phyloP scores from a whole-genome alignment of 2,797 vertebrate genomes.

The Pseudopleuronectes americanus region DNA sequence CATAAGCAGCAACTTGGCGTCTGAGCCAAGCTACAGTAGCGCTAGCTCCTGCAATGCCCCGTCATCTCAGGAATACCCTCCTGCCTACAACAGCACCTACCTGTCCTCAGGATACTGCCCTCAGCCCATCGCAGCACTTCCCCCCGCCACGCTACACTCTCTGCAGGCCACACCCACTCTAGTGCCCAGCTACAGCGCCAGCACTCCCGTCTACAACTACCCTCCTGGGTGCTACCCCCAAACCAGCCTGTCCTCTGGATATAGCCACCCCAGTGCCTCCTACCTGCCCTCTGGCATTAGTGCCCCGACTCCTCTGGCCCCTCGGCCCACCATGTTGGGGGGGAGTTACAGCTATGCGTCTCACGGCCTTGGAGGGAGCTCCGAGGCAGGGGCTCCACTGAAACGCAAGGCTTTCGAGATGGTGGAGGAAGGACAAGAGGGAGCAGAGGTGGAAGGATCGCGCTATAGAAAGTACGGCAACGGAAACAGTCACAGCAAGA shows the following conservation, averaged over 20 bases:
- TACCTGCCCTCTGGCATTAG: conserved; percentile 89
- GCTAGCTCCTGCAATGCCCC: conserved; percentile 70
- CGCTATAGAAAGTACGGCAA: conserved; percentile 91
- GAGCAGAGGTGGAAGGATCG: conserved; percentile 71
- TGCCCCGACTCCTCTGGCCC: conserved; percentile 86
- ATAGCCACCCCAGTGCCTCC: conserved; percentile 86
- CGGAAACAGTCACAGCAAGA: conserved; percentile 84
- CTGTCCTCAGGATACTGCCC: conserved; percentile 90
- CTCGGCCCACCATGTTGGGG: conserved; percentile 80
- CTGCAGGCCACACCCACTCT: conserved; percentile 82
- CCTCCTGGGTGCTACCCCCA: conserved; percentile 86
- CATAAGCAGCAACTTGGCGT: conserved; percentile 76
- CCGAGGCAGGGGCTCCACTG: conserved; percentile 76
- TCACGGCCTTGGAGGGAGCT: conserved; percentile 72
- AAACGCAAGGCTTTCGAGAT: conserved; percentile 84
- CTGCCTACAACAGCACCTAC: conserved; percentile 89
- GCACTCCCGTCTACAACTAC: conserved; percentile 89
- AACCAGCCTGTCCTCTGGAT: conserved; percentile 81
- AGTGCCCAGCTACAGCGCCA: conserved; percentile 86
- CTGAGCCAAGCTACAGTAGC: conserved; percentile 71
- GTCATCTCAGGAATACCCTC: conserved; percentile 88
- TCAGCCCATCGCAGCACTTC: conserved; percentile 83
- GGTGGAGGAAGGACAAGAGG: conserved; percentile 80
- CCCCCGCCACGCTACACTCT: conserved; percentile 84
- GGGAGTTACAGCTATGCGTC: conserved; percentile 83